Conservation (phyloP, 2,888 invertebrate genomes). For the Acleris cristana region DNA sequence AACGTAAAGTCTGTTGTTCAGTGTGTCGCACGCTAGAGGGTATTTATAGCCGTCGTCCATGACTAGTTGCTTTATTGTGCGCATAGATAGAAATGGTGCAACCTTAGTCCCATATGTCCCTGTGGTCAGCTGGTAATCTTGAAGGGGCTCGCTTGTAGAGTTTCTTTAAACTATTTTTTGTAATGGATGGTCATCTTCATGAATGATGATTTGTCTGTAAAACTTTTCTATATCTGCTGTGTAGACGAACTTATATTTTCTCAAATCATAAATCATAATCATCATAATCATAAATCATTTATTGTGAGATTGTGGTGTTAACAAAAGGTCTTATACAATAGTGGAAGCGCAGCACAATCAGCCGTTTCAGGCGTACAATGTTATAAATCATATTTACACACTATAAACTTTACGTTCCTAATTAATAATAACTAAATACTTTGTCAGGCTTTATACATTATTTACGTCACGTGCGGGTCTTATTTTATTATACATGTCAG, state of each 20-base stretch:
- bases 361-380: no score
- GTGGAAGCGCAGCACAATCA: no score
- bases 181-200: slow-evolving; percentile 31
- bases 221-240: slow-evolving; percentile 41
- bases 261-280: no score
- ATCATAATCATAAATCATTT: no score
- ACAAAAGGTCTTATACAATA: no score
- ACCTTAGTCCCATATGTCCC: slow-evolving; percentile 2
- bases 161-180: slow-evolving; percentile 35
- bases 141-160: slow-evolving; percentile 39
- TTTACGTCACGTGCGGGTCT: no score
- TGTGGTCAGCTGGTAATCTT: neutral
- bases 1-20: slow-evolving; percentile 29
- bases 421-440: no score
- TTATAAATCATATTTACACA: no score
- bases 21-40: slow-evolving; percentile 14
- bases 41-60: slow-evolving; percentile 37
- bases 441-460: no score
- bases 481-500: no score
- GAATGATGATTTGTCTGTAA: slow-evolving; percentile 35
- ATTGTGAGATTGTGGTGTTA: no score
- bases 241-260: slow-evolving; percentile 36
- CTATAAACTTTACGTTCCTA: no score
- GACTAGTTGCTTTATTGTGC: slow-evolving; percentile 39
- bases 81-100: slow-evolving; percentile 9